Percentiles rank a stretch among this genome's conserved stretches.
These are phyloP conservation scores for Acrobasis consociella DNA, from an alignment of 2,888 invertebrate species.

Conservation along the genomic window DNA sequence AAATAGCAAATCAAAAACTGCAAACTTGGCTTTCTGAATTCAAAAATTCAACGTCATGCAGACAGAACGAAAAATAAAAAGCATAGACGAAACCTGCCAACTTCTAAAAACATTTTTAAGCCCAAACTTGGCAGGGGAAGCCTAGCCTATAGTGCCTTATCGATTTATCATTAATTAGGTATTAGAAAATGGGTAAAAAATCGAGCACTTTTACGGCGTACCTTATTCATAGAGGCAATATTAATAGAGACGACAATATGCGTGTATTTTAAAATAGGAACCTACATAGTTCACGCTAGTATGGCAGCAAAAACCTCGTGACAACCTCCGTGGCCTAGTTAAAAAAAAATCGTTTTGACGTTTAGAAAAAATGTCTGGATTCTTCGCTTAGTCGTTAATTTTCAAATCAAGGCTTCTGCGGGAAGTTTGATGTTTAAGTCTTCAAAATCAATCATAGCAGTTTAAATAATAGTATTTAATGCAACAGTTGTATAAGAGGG, in stretches of 20 bases:
- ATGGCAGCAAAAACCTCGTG: no score
- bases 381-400: no score
- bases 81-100: conserved; percentile 20
- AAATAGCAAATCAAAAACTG: conserved; percentile 1
- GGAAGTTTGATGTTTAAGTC: no score
- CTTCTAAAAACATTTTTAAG: conserved; percentile 20
- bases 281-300: no score
- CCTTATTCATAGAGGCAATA: conserved; percentile 6
- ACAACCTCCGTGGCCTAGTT: no score
- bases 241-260: neutral
- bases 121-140: conserved; percentile 13
- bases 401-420: no score
- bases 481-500: no score
- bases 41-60: conserved; percentile 16
- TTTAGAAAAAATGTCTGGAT: no score
- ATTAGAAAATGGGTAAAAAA: conserved; percentile 22
- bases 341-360: no score
- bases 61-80: conserved; percentile 14
- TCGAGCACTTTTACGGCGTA: conserved; percentile 9
- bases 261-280: no score
- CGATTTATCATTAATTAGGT: conserved; percentile 22
- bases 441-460: no score
- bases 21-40: conserved; percentile 11
- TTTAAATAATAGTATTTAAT: no score
- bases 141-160: conserved; percentile 19